Conservation (phyloP, 2,888 invertebrate species). For the Danaus chrysippus region DNA sequence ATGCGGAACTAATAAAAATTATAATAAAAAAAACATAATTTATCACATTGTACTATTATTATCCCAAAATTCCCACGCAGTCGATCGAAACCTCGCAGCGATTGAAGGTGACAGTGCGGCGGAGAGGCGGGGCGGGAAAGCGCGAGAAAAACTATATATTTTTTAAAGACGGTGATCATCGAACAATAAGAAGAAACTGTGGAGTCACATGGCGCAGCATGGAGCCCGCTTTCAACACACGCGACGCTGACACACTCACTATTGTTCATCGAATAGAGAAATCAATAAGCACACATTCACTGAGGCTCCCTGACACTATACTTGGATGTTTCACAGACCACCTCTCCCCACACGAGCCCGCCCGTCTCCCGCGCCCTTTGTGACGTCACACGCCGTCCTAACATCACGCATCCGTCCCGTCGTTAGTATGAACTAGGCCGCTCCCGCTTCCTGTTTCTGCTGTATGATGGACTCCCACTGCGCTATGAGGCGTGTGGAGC, state of each 20-base stretch:
- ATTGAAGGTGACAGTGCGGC: conserved; percentile 27
- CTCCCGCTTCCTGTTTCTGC: conserved; percentile 78
- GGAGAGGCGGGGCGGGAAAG: conserved; percentile 56
- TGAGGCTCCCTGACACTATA: neutral
- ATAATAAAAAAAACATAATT: conserved; percentile 6
- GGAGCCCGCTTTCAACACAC: conserved; percentile 67
- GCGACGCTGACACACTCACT: conserved; percentile 66
- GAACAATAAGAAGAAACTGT: conserved; percentile 74
- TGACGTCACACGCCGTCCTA: conserved; percentile 29
- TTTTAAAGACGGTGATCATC: conserved; percentile 47
- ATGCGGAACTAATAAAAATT: neutral
- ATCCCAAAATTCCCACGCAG: conserved; percentile 41
- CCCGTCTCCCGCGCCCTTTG: conserved; percentile 20
- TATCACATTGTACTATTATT: neutral
- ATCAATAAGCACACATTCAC: conserved; percentile 64
- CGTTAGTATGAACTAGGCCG: conserved; percentile 52
- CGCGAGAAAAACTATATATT: conserved; percentile 43
- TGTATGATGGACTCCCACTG: conserved; percentile 90
- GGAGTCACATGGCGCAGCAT: conserved; percentile 59
- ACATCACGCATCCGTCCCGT: conserved; percentile 23
- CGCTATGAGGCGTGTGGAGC: conserved; percentile 85
- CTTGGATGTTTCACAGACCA: conserved; percentile 33
- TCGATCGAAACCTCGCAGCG: conserved; percentile 35
- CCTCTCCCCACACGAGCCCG: conserved; percentile 14
- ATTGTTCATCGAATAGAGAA: conserved; percentile 70